Conservation (phyloP, 2,113 vertebrate species). For the Oceanites oceanicus region DNA sequence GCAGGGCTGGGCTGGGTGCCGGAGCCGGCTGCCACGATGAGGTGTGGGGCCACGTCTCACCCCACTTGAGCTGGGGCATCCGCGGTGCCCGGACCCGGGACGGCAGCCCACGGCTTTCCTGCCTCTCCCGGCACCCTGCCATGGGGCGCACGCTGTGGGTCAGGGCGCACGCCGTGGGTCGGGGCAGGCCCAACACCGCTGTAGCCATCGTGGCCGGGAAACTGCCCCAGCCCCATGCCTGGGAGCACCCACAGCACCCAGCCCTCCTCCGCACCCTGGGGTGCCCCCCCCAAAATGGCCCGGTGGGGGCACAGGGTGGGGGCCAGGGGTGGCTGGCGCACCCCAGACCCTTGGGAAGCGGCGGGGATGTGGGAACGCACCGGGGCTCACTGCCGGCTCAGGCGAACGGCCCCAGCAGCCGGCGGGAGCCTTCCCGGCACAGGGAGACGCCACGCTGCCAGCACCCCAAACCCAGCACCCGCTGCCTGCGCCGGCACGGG, state of each 20-base stretch:
- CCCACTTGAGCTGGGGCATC: background rate
- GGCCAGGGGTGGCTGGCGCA: background rate
- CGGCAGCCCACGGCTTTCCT: background rate
- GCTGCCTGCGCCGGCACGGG: background rate
- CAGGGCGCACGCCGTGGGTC: no score
- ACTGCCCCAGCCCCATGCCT: background rate
- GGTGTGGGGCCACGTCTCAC: background rate
- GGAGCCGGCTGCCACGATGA: rapidly evolving
- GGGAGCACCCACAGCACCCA: no score
- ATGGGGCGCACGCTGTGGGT: background rate
- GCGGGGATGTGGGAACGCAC: background rate
- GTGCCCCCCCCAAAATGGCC: background rate
- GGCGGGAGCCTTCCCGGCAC: background rate
- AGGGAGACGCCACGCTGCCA: background rate
- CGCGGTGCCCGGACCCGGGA: background rate
- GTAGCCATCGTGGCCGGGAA: background rate
- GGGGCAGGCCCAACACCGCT: no score
- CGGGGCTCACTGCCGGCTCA: background rate
- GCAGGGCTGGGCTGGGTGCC: background rate
- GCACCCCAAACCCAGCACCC: background rate
- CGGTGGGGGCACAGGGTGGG: background rate
- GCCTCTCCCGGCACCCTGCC: background rate
- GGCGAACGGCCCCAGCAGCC: background rate
- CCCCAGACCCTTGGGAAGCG: no score
- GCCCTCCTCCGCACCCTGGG: background rate